Base-by-base conservation (phyloP, 2,888 invertebrate genomes). In the Lithosia quadra region DNA sequence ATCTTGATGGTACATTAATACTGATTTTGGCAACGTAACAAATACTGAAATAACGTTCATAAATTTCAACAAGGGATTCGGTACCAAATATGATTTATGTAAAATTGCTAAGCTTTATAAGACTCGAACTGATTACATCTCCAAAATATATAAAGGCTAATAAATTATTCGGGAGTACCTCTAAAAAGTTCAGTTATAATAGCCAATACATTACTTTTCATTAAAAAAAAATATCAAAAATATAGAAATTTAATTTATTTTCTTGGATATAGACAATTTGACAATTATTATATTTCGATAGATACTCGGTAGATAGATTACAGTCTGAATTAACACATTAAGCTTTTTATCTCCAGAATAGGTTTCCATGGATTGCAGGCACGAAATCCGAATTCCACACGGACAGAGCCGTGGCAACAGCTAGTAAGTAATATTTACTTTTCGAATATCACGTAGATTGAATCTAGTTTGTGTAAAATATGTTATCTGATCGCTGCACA, bases 121-220 rank as follows among this genome's bases (percentile, higher is more conserved):
- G 60, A 67, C 66, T 28, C 61, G 61, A 69, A 70, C 67, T 67
- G 72, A 79, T 63, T 72, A 71, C 69, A 67, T 67, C 68, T 77
- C 67, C 43, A 65, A 71, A 67, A 78, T 70, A 59, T 63, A 57
- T 67, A 49, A 63, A 74, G 73, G 69, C 75, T 75, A 75, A 73
- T 69, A 76, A 80, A 69, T 78, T 77, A 73, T 76, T 77, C 70
- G 71, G 21, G 79, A 80, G 63, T 66, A 69, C 68, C 76, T 34
- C 77, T 74, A 73, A 74, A 80, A 83, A 85, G 76, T 85, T 84
- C 0, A 57, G 62, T 74, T 65, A 78, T 85, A 79, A 84, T 80
- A 76, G 65, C 63, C n/a, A 59, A 73, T 79, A 72, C 58, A 49
- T 69, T 74, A 68, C 72, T 67, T 33, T 77, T 81, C 77, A 73